Conservation (phyloP, 2,797 vertebrate genomes). For the Momotus momota region DNA sequence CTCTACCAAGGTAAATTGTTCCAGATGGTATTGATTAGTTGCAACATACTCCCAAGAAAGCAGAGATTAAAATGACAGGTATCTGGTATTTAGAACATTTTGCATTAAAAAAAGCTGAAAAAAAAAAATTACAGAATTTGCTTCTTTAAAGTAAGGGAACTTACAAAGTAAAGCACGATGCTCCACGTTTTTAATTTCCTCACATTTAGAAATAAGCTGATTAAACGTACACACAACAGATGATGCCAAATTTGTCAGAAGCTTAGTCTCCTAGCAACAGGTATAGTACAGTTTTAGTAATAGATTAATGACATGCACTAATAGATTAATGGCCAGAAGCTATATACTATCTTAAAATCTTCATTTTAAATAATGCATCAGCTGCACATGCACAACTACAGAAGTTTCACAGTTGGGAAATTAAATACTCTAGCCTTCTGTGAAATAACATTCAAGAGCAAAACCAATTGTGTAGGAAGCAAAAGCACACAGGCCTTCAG, state of each 20-base stretch:
- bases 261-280: slow-evolving; percentile 90
- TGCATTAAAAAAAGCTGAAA: not conserved
- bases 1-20: not conserved
- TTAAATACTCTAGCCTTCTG: not conserved
- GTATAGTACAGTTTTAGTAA: slow-evolving; percentile 74
- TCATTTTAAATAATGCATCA: not conserved
- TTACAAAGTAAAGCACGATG: slow-evolving; percentile 5
- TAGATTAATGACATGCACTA: slow-evolving; percentile 40
- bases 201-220: slow-evolving; percentile 84
- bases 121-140: not conserved
- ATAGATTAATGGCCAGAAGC: slow-evolving; percentile 41
- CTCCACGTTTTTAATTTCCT: slow-evolving; percentile 57
- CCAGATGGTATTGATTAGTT: not conserved
- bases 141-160: slow-evolving; percentile 2
- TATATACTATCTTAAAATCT: not conserved
- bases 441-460: not conserved
- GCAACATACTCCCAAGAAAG: not conserved
- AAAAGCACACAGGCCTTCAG: not conserved
- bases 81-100: not conserved
- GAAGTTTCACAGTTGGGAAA: not conserved
- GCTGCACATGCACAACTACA: not conserved
- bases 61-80: not conserved
- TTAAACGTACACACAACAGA: slow-evolving; percentile 85
- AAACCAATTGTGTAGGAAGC: not conserved
- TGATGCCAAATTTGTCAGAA: slow-evolving; percentile 84